Base-by-base conservation (phyloP, 2,113 vertebrate species). In the Gopherus evgoodei region DNA sequence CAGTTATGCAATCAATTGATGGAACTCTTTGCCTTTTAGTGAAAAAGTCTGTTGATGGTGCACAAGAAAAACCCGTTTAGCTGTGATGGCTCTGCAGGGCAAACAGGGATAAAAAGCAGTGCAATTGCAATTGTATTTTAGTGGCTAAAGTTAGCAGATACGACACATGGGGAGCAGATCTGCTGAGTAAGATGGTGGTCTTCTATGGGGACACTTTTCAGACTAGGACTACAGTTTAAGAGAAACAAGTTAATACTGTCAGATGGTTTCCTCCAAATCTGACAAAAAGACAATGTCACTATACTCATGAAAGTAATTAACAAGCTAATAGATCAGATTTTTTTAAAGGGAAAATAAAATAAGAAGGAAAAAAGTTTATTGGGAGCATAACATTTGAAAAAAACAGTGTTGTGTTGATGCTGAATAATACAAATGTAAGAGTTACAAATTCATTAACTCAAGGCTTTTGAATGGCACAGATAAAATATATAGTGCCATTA, bases 21-120 rank as follows among this genome's bases (percentile, higher is more conserved):
- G 84, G 93, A 93, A 11, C 11, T 57, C 25, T 57, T 57, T 86
- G 78, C 59, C 93, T 96, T 86, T 95, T 96, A 89, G 83, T 89
- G 94, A 96, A 94, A 76, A 95, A 95, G 93, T 94, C 82, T 78
- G 87, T 91, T 94, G 93, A 91, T 94, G 91, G 89, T 93, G 81
- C 86, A 91, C 83, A 89, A 91, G 81, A 92, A 88, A 82, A 93
- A 93, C 0, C 89, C 69, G 94, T 91, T 94, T 88, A 93, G 90
- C 69, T 93, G 59, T 80, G 50, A 35, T 94, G 92, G 54, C n/a
- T 96, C 94, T 95, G 72, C 90, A 95, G 95, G 94, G 93, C 76
- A 95, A 97, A 93, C n/a, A 87, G 76, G 83, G 93, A 89, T 93
- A 94, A 94, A 96, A 72, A 83, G 87, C 52, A 87, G 35, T 82